Base-by-base conservation (phyloP, 2,113 vertebrate species). In the Zapornia atra region DNA sequence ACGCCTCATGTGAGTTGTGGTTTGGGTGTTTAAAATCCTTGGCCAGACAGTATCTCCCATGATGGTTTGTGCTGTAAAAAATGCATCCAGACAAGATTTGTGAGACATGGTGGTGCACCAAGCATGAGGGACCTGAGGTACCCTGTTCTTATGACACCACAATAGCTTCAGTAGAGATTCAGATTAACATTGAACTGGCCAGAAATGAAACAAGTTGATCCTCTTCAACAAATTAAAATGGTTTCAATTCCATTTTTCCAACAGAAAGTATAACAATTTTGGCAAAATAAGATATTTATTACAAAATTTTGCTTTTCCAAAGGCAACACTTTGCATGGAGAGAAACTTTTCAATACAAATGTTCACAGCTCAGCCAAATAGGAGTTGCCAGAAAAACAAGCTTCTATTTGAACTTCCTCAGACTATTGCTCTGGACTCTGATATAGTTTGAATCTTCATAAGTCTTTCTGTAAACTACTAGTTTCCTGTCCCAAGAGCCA, bases 11-110 rank as follows among this genome's bases (percentile, higher is more conserved):
- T 63, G 68, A 92, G 29, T 63, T 95, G 63, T 83, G 87, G 79
- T 82, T 93, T 94, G 93, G 36, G 54, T 88, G 68, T 90, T 91
- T 3, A 5, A 73, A 87, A 26, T 93, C 75, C 54, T 82, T 87
- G 82, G 56, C 90, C 60, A 85, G 75, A 82, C 46, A 75, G 20
- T 29, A 40, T 88, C 70, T 88, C 63, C 51, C 51, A 15, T 63
- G 76, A 80, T 83, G 78, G 34, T 53, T 78, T 61, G 54, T 66
- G 34, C 82, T 77, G 34, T 90, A 73, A 92, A 91, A 90, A 91
- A 66, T 21, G 7, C 29, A 54, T 90, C 56, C 42, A 78, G 64
- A 51, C 85, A 86, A 90, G 92, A 88, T 95, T 65, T 86, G 64
- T 88, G 38, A 60, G 60, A 70, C 51, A 48, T 33, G 25, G 54